Conservation (phyloP, 2,797 vertebrate genomes). For the Enteromius unitaeniatus region DNA sequence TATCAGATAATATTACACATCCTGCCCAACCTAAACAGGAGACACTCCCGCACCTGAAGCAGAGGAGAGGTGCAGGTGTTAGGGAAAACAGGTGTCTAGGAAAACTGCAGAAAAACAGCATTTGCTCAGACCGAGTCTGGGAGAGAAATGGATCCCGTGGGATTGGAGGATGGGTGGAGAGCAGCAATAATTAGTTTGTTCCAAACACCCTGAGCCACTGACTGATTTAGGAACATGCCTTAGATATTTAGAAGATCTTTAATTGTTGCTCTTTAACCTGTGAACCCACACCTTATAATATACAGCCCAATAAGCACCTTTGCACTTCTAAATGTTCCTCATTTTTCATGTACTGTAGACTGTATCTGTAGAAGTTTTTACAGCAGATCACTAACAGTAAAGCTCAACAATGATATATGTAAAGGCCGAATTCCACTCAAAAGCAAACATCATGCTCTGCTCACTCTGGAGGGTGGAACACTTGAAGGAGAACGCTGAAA, state of each 20-base stretch:
- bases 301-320: constrained; percentile 24
- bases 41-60: background rate
- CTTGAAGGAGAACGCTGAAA: background rate
- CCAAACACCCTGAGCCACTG: constrained; percentile 66
- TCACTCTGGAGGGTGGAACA: background rate
- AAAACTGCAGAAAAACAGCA: constrained; percentile 38
- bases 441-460: background rate
- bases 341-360: background rate
- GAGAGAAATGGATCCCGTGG: constrained; percentile 15
- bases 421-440: background rate
- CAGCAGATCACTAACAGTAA: background rate
- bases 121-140: background rate
- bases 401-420: background rate
- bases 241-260: constrained; percentile 24
- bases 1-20: background rate
- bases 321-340: background rate
- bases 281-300: background rate
- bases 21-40: background rate
- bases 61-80: background rate
- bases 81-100: background rate
- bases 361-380: background rate
- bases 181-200: constrained; percentile 73
- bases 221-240: constrained; percentile 64
- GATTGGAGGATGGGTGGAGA: constrained; percentile 16
- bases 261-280: background rate